These are phyloP conservation scores for Chloroceryle aenea DNA, from an alignment of 2,113 vertebrate genomes.

Conservation along the genomic window DNA sequence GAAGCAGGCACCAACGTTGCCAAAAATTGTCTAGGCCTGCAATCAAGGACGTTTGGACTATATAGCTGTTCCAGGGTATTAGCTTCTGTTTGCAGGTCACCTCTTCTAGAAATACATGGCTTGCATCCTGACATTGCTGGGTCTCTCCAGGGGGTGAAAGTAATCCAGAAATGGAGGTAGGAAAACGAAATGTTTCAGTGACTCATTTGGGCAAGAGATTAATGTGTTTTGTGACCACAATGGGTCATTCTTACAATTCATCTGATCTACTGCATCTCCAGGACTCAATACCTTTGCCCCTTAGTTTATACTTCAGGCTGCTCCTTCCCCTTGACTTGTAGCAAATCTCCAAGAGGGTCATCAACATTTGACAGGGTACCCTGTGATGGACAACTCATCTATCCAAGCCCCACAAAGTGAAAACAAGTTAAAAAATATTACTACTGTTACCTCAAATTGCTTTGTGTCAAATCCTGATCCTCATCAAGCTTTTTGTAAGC, in stretches of 20 bases:
- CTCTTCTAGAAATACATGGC: neutral
- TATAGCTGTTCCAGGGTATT: fast-evolving
- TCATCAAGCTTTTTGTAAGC: neutral
- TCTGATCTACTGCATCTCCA: neutral
- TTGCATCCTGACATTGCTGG: neutral
- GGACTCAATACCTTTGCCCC: neutral
- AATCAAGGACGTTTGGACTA: neutral
- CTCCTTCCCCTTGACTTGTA: neutral
- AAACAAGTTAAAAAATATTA: neutral
- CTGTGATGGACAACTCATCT: neutral
- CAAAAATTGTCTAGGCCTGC: neutral
- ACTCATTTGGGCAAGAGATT: neutral
- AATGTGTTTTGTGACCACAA: neutral
- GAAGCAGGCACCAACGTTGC: neutral
- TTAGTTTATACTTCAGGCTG: neutral
- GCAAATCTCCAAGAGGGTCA: neutral
- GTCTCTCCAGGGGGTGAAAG: neutral
- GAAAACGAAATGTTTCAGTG: neutral
- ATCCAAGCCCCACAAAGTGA: neutral
- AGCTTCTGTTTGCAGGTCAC: neutral
- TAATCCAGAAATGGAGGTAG: neutral
- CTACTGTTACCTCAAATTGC: neutral
- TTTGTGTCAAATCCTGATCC: neutral
- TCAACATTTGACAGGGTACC: neutral
- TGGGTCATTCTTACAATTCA: neutral